Base-by-base conservation (phyloP, 2,797 vertebrate genomes). In the Trematomus bernacchii region DNA sequence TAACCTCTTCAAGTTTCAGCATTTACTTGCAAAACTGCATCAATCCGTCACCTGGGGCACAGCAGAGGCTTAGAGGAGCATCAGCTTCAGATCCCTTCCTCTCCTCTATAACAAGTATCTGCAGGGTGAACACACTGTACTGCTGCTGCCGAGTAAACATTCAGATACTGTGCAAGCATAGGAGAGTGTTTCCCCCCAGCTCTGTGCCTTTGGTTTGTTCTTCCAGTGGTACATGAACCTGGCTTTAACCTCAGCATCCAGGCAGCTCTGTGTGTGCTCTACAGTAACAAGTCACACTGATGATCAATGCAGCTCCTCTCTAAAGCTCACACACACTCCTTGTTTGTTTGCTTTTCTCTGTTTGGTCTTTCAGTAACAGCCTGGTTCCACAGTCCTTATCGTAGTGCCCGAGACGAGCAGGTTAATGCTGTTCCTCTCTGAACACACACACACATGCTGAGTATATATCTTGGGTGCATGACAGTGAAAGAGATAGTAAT, bases 341-440 rank as follows among this genome's bases (percentile, higher is more conserved):
- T 77, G 77, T 84, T 82, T 80, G 73, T 71, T 70, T 77, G 75
- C 6, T 37, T 82, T 57, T 62, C 64, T 58, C 57, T 79, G 66
- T 79, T 82, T 71, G 81, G 71, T 73, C 76, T 82, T 63, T 69
- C 61, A 71, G 82, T 80, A 79, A 82, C 83, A 82, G 76, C 71
- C 66, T 69, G 63, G 68, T 76, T 77, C 73, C 75, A 76, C 48
- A 77, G n/a, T 75, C 67, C 55, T 77, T 82, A 70, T 83, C 60
- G 2, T 67, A 75, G 60, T 69, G 75, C 40, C 71, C 19, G 19
- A 75, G 44, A 42, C 54, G 27, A 63, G 63, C 71, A 68, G 68
- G 54, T 71, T 58, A 52, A 54, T 50, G 76, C n/a, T 46, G 65
- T 55, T 76, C 50, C 11, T 66, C 15, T 60, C n/a, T 48, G 51